Base-by-base conservation (phyloP, 2,888 invertebrate species). In the Trissonchulus sp. region DNA sequence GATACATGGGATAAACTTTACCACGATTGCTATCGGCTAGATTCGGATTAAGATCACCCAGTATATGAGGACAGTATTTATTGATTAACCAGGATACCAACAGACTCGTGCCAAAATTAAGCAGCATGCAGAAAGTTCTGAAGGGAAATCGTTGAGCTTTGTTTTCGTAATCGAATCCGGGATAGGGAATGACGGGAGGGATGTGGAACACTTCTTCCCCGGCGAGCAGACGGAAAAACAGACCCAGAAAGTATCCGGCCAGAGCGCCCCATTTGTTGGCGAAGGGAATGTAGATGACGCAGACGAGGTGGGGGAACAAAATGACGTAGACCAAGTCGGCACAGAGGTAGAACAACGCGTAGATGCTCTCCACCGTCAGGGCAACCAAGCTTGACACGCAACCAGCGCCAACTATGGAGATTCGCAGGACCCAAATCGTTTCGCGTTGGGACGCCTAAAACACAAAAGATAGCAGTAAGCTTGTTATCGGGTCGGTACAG, bases 311-410 rank as follows among this genome's bases (percentile, higher is more conserved):
- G 0, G 99, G 98, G 87, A 99, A 99, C 80, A 99, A 90, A 84
- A 99, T 95, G 80, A 97, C 96, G 89, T 97, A 99, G 79, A 99
- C 97, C 85, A 99, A 88, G 87, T 99, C 99, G 68, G 97, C 96
- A 87, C 98, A 98, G 90, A 99, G 92, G 78, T 94, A 96, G 97
- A 97, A 99, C 76, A 99, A 88, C 18, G 94, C 96, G 86, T 99
- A 99, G 85, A 99, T 97, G 81, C 96, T 95, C 78, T 94, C 93
- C 82, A 99, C 97, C 79, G 94, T 94, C 81, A 99, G 89, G 23
- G 96, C 98, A 95, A 99, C 96, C 79, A 93, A 89, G 15, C 97
- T 95, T 80, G 93, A 92, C 80, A 98, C 87, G 36, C 92, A 88
- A 33, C 97, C 97, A 77, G 98, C 96, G 48, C 94, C 89, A 79